Evolutionary conservation across 2,113 vertebrate species (phyloP).

Genomic region (Phalacrocorax pelagicus): DNA sequence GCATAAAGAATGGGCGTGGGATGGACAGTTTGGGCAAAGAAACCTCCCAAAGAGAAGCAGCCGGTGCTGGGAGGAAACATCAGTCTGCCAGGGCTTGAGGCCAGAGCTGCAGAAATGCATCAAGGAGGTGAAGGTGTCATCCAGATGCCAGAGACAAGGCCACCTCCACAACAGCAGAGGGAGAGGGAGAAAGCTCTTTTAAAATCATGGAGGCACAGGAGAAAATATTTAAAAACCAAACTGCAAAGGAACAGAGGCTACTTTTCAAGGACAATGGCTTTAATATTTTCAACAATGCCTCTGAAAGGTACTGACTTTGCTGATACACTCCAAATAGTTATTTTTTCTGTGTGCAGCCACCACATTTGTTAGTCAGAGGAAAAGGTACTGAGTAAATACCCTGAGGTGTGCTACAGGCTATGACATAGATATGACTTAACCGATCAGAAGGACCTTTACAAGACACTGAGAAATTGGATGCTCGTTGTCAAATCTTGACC

Average conservation of each 20-base stretch:
- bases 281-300: neutral
- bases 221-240: neutral
- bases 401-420: neutral
- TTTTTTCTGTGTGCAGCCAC: neutral
- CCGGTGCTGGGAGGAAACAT: neutral
- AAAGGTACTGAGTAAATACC: neutral
- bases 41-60: neutral
- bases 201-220: neutral
- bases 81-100: neutral
- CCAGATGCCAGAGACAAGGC: neutral
- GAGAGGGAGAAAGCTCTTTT: neutral
- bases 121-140: neutral
- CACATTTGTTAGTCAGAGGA: neutral
- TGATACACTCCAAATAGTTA: neutral
- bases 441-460: neutral
- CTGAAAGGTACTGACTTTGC: neutral
- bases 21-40: neutral
- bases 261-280: neutral
- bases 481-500: neutral
- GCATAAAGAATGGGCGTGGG: fast-evolving
- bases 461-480: neutral
- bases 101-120: neutral
- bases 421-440: neutral
- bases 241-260: neutral
- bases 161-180: neutral